A percentile compares a stretch with the other conserved stretches of the same genome.
Evolutionary conservation across 2,113 vertebrate genomes (phyloP).

Genomic region (Coreoperca whiteheadi): DNA sequence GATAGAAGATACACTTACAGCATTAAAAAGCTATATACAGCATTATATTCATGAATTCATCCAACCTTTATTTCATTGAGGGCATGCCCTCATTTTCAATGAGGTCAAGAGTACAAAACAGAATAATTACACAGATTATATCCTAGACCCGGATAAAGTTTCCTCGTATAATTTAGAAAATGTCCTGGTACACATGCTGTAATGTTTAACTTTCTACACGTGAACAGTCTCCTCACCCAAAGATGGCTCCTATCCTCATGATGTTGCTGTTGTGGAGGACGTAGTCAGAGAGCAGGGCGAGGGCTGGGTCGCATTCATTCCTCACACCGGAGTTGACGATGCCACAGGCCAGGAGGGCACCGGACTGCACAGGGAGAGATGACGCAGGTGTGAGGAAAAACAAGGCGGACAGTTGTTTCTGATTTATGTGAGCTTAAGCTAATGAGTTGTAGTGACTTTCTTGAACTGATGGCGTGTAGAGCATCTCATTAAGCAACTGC

Average conservation of each 20-base stretch:
- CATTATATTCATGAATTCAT: too few relatives aligned
- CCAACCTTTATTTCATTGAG: too few relatives aligned
- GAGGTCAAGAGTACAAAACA: too few relatives aligned
- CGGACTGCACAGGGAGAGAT: constrained; percentile 84
- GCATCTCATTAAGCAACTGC: not conserved
- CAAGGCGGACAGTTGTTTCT: not conserved
- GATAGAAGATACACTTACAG: rapidly evolving
- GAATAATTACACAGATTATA: too few relatives aligned
- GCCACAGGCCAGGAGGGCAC: constrained; percentile 96
- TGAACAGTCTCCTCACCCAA: constrained; percentile 88
- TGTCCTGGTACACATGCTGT: not conserved
- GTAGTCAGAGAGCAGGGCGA: constrained; percentile 96
- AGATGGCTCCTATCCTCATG: constrained; percentile 98
- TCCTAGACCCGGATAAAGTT: not conserved
- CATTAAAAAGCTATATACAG: not conserved
- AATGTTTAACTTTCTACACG: not conserved
- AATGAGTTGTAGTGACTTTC: not conserved
- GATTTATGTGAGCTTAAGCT: not conserved
- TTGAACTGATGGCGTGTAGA: not conserved
- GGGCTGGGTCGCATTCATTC: constrained; percentile 97
- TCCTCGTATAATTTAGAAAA: not conserved
- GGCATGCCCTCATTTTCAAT: too few relatives aligned
- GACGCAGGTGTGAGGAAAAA: not conserved
- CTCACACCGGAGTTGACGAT: constrained; percentile 98
- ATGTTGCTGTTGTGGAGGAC: constrained; percentile 98